A percentile compares a stretch with the other conserved stretches of the same genome.
Evolutionary conservation across 2,888 invertebrate species (phyloP).

Genomic region (Catotricha subobsoleta): DNA sequence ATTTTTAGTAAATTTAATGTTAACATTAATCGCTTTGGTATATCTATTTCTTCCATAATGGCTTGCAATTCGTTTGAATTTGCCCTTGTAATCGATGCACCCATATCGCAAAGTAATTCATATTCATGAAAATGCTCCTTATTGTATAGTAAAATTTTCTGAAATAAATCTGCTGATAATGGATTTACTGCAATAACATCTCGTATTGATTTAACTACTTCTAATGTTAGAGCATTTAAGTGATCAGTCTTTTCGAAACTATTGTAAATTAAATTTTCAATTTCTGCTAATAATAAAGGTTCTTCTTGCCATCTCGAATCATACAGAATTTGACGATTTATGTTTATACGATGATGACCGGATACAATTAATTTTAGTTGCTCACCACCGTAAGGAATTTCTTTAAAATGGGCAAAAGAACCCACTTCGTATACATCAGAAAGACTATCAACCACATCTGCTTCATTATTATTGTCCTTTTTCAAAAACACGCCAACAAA

Average conservation of each 20-base stretch:
- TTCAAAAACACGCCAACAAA: conserved; percentile 95
- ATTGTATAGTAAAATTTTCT: conserved; percentile 92
- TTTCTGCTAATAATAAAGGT: conserved; percentile 75
- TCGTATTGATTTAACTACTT: conserved; percentile 90
- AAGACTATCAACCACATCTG: conserved; percentile 64
- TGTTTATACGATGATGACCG: conserved; percentile 77
- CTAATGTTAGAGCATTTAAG: conserved; percentile 90
- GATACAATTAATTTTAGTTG: conserved; percentile 80
- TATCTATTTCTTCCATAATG: conserved; percentile 85
- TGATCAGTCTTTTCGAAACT: conserved; percentile 83
- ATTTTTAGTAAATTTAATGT: conserved; percentile 87
- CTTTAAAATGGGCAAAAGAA: conserved; percentile 95
- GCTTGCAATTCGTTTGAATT: conserved; percentile 83
- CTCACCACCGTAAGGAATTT: conserved; percentile 88
- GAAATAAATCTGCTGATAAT: conserved; percentile 73
- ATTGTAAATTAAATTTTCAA: conserved; percentile 78
- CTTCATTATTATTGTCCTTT: conserved; percentile 72
- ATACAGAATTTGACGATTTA: conserved; percentile 53
- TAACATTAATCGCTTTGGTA: conserved; percentile 77
- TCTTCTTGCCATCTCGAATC: conserved; percentile 18
- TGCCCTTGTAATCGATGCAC: conserved; percentile 84
- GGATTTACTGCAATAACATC: conserved; percentile 97
- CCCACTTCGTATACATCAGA: conserved; percentile 81
- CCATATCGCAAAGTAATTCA: conserved; percentile 88
- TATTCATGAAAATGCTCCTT: conserved; percentile 96